A percentile compares a stretch with the other conserved stretches of the same genome.
phyloP scores from a whole-genome alignment of 2,888 invertebrate genomes.

The Heliconius erato region DNA sequence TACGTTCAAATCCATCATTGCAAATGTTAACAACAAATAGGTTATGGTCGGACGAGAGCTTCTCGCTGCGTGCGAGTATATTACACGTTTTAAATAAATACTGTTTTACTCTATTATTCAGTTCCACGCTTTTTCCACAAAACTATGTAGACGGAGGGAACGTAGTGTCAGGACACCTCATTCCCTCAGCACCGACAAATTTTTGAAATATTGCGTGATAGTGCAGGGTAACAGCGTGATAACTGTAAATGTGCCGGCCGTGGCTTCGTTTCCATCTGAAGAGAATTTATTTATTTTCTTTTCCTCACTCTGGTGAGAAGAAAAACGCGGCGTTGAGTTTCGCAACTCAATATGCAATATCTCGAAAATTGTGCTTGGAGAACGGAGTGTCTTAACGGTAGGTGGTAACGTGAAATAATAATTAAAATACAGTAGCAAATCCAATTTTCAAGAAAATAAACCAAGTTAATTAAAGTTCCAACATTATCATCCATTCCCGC shows the following conservation, averaged over 20 bases:
- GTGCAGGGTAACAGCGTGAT: not conserved
- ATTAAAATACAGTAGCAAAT: not conserved
- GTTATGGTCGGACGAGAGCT: constrained; percentile 20
- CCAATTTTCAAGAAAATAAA: not conserved
- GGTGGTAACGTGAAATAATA: not conserved
- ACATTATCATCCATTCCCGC: not conserved
- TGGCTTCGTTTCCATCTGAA: not conserved
- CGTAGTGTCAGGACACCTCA: too few species aligned
- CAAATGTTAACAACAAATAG: constrained; percentile 29
- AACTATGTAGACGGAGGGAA: too few species aligned
- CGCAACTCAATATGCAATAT: too few species aligned
- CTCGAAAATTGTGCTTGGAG: too few species aligned
- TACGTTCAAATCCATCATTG: constrained; percentile 18
- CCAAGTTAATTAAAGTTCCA: not conserved
- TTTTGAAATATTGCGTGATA: too few species aligned
- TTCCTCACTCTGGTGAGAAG: not conserved
- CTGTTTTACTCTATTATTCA: too few species aligned
- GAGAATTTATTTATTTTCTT: not conserved
- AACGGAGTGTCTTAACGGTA: not conserved
- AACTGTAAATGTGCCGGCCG: not conserved
- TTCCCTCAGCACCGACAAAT: too few species aligned
- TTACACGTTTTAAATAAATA: too few species aligned
- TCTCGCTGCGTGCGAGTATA: too few species aligned
- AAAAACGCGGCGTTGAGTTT: too few species aligned
- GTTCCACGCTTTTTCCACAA: too few species aligned